Conservation (phyloP, 1,140 invertebrate species). For the Scaptomyza pallida region DNA sequence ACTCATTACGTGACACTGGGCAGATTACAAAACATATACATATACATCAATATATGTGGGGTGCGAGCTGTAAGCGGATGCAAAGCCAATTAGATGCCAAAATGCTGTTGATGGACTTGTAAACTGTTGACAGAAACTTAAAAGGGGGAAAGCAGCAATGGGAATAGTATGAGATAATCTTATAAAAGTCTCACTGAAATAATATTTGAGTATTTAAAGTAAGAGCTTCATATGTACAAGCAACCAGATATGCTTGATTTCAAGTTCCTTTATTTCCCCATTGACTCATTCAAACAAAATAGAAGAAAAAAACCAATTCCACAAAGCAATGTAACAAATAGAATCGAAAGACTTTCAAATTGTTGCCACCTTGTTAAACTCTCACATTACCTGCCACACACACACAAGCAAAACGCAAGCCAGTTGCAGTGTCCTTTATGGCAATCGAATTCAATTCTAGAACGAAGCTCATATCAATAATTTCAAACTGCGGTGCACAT, state of each 20-base stretch:
- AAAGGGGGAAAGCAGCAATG: not conserved
- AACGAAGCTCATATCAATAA: slow-evolving; percentile 69
- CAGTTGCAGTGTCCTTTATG: slow-evolving; percentile 2
- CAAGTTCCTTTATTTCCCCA: not conserved
- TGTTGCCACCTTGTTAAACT: slow-evolving; percentile 23
- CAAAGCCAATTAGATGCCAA: slow-evolving; percentile 23
- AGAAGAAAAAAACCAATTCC: slow-evolving; percentile 16
- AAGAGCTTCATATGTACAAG: not conserved
- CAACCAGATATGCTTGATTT: not conserved
- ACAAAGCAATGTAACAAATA: not conserved
- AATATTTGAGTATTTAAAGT: not conserved
- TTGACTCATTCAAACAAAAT: not conserved
- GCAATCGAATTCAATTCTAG: slow-evolving; percentile 38
- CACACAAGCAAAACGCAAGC: not conserved
- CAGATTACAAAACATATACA: slow-evolving; percentile 29
- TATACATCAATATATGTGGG: slow-evolving; percentile 19
- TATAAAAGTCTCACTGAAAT: not conserved
- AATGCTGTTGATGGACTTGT: slow-evolving; percentile 15
- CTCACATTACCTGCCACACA: slow-evolving; percentile 29
- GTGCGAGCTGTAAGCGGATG: slow-evolving; percentile 35
- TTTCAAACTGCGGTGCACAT: slow-evolving; percentile 72
- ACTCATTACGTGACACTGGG: slow-evolving; percentile 32
- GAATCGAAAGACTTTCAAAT: slow-evolving; percentile 7
- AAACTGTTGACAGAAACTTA: not conserved
- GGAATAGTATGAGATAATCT: not conserved